Evolutionary conservation across 2,797 vertebrate species (phyloP), one percentile per base, ranked within the genome.

Genomic region (Borostomias antarcticus): DNA sequence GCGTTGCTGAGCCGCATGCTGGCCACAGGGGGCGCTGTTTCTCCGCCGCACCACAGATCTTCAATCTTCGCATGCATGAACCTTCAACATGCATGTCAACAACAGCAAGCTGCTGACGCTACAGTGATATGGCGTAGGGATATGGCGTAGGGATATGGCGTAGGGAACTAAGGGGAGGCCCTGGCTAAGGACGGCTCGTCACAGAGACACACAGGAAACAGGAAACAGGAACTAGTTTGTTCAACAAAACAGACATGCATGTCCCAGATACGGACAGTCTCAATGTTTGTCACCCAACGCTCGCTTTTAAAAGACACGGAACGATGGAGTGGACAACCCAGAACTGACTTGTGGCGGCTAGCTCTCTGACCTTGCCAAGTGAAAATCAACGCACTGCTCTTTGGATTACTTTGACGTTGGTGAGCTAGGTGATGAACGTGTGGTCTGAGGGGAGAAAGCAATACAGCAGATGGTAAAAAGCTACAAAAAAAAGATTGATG

Each of bases 391-490:
- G 64, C 40, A 58, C 30, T 80, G 68, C 70, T 88, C 83, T 86
- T 89, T 88, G 86, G 80, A 72, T 79, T 70, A 62, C 61, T 77
- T 25, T 74, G 60, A 68, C 82, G 84, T 83, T 88, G 82, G 81
- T 87, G 78, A 85, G 58, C 59, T 60, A 15, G 72, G 62, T 80
- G 78, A 81, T 19, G 1, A 73, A 69, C 7, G 66, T 66, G 59
- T 63, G 58, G 4, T 64, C 54, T 57, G 40, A 79, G 62, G 19
- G 53, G n/a, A 66, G 35, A 53, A 58, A 80, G 76, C 58, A 52
- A 76, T 73, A 59, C 15, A 17, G 35, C 23, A 26, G 19, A 35
- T 15, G 47, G 52, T 76, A 43, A 58, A 69, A 76, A 58, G 47
- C 61, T 59, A 72, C 1, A 53, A 75, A 74, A 81, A 57, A 57